Evolutionary conservation across 2,113 vertebrate species (phyloP).

Genomic region (Equus przewalskii): DNA sequence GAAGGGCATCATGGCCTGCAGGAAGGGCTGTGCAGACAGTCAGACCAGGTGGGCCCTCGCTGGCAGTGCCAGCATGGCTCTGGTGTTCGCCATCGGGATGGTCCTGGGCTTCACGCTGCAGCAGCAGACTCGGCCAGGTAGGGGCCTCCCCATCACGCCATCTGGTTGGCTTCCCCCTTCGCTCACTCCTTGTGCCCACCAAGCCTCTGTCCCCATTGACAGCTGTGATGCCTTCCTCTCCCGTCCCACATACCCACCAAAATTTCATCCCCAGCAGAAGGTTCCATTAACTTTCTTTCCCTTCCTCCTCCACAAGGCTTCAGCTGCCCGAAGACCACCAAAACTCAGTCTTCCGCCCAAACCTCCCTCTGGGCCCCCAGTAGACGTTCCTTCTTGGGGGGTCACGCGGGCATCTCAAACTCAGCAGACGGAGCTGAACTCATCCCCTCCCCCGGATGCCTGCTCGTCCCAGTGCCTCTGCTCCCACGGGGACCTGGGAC

Average conservation of each 20-base stretch:
- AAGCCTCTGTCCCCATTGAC: neutral
- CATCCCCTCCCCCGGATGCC: no score
- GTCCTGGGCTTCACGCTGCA: neutral
- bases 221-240: neutral
- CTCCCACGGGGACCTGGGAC: neutral
- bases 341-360: neutral
- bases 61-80: rapidly evolving
- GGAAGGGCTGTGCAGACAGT: rapidly evolving
- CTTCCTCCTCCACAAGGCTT: neutral
- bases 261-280: neutral
- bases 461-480: neutral
- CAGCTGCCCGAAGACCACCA: neutral
- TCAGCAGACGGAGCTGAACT: neutral
- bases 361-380: neutral
- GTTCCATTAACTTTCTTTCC: neutral
- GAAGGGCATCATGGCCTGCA: slow-evolving; percentile 11
- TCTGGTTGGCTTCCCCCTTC: neutral
- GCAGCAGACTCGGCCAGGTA: slow-evolving; percentile 37
- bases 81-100: rapidly evolving
- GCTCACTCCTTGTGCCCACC: rapidly evolving
- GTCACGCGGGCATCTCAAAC: neutral
- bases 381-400: neutral
- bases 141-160: neutral
- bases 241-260: neutral
- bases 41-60: neutral